phyloP scores from a whole-genome alignment of 2,113 vertebrate species.

The Halcyon senegalensis region DNA sequence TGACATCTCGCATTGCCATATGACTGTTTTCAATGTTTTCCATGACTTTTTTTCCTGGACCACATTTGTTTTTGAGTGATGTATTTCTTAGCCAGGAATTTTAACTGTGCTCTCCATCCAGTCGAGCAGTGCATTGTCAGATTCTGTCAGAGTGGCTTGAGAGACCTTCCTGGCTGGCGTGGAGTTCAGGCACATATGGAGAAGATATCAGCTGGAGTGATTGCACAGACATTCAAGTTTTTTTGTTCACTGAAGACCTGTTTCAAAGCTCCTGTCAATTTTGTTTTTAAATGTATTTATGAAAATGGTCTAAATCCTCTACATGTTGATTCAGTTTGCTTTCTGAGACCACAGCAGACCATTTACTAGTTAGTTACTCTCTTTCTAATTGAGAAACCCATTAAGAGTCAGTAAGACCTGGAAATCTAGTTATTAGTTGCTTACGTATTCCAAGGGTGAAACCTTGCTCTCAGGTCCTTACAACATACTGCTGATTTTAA shows the following conservation, averaged over 20 bases:
- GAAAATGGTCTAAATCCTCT: conserved; percentile 16
- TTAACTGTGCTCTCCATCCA: conserved; percentile 29
- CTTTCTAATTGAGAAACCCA: conserved; percentile 31
- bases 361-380: conserved; percentile 39
- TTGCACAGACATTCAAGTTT: not conserved
- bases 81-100: conserved; percentile 71
- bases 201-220: conserved; percentile 61
- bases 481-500: conserved; percentile 53
- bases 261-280: conserved; percentile 15
- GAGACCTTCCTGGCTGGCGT: conserved; percentile 37
- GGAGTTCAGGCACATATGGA: conserved; percentile 52
- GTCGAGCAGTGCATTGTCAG: not conserved
- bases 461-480: conserved; percentile 58
- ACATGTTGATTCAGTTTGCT: not conserved
- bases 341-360: conserved; percentile 10
- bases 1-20: conserved; percentile 39
- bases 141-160: conserved; percentile 47
- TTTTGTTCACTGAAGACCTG: not conserved
- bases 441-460: conserved; percentile 62
- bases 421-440: conserved; percentile 62
- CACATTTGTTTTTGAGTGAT: conserved; percentile 64
- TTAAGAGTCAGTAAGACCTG: conserved; percentile 21
- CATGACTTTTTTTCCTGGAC: conserved; percentile 73
- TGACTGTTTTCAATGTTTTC: conserved; percentile 61
- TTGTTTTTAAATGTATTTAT: conserved; percentile 41